Conservation (phyloP, 2,797 vertebrate species). For the Myotis vivesi region DNA sequence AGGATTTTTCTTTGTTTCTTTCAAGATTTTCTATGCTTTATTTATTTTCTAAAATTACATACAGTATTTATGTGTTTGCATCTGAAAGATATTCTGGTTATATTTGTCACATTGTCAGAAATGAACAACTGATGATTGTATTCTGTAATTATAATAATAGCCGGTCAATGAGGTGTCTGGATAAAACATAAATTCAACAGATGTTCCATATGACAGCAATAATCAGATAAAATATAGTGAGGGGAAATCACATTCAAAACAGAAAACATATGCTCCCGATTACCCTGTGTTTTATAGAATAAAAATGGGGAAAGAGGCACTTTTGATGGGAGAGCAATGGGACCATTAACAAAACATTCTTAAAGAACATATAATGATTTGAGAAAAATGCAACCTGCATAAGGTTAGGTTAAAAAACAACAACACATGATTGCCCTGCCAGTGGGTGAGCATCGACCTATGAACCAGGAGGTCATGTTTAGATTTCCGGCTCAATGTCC, state of each 20-base stretch:
- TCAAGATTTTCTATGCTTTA: background rate
- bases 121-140: background rate
- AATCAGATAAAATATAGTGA: background rate
- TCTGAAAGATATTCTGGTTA: background rate
- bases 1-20: background rate
- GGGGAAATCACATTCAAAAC: background rate
- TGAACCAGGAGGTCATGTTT: too few relatives aligned
- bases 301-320: background rate
- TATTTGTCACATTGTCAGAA: background rate
- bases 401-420: background rate
- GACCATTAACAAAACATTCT: background rate
- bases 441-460: too few relatives aligned
- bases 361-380: background rate
- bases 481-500: too few relatives aligned
- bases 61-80: background rate
- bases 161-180: background rate
- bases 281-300: background rate
- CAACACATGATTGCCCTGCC: too few relatives aligned
- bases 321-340: background rate
- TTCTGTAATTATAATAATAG: background rate
- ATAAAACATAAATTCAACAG: conserved; percentile 8
- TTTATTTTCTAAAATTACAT: background rate
- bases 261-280: background rate
- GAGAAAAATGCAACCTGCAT: background rate
- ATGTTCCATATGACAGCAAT: background rate